Percentiles rank a stretch among this genome's conserved stretches.
Conservation (phyloP, 2,888 invertebrate genomes). For the Pyralis farinalis region DNA sequence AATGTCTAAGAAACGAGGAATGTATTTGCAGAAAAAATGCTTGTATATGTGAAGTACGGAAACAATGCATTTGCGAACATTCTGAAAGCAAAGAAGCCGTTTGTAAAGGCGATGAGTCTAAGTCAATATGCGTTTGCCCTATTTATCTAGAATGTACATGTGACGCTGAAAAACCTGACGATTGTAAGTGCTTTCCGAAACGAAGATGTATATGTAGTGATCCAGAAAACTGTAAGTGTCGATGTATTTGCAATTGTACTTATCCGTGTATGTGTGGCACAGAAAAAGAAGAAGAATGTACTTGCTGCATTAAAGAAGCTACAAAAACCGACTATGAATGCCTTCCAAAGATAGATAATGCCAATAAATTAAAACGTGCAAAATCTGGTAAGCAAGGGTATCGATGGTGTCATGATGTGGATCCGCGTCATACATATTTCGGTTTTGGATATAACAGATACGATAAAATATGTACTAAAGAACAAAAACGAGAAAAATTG, state of each 20-base stretch:
- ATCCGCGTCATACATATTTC: slow-evolving; percentile 65
- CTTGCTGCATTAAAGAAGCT: slow-evolving; percentile 38
- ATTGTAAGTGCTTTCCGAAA: slow-evolving; percentile 50
- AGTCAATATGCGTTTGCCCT: slow-evolving; percentile 48
- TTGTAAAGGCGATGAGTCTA: slow-evolving; percentile 39
- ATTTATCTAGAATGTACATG: slow-evolving; percentile 43
- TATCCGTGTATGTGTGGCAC: slow-evolving; percentile 57
- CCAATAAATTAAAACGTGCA: slow-evolving; percentile 46
- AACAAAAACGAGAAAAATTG: slow-evolving; percentile 38
- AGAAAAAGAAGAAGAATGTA: slow-evolving; percentile 38
- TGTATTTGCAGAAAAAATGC: slow-evolving; percentile 42
- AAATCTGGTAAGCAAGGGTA: slow-evolving; percentile 61
- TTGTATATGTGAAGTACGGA: slow-evolving; percentile 54
- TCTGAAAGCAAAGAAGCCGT: slow-evolving; percentile 26
- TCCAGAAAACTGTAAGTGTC: slow-evolving; percentile 57
- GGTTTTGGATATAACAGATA: slow-evolving; percentile 60
- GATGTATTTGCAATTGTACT: slow-evolving; percentile 45
- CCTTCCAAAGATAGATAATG: slow-evolving; percentile 27
- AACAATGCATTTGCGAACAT: slow-evolving; percentile 51
- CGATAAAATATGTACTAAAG: slow-evolving; percentile 45
- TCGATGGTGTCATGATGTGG: slow-evolving; percentile 65
- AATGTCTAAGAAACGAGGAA: slow-evolving; percentile 45
- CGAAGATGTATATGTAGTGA: slow-evolving; percentile 51
- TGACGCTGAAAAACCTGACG: slow-evolving; percentile 21
- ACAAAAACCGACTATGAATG: slow-evolving; percentile 39